These are phyloP conservation scores for Trichechus manatus DNA, from an alignment of 2,113 vertebrate species.

Conservation along the genomic window DNA sequence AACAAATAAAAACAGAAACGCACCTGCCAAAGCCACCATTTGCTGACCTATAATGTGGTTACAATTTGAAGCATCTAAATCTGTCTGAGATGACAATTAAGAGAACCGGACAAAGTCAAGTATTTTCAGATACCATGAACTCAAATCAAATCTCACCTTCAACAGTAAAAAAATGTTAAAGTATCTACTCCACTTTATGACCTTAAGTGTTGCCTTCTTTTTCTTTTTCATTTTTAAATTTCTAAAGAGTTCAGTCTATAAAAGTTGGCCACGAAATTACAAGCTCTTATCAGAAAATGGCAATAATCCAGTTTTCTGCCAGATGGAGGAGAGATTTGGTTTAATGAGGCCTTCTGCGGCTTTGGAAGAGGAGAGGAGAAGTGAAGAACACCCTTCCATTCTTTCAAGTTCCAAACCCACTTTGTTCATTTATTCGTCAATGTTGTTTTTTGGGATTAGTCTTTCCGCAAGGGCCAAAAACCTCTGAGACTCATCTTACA, in stretches of 20 bases:
- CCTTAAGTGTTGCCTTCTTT: neutral
- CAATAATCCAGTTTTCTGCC: neutral
- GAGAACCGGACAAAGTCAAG: neutral
- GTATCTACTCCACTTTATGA: neutral
- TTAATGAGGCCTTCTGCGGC: neutral
- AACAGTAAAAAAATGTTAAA: neutral
- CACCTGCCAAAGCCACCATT: neutral
- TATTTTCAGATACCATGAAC: constrained; percentile 28
- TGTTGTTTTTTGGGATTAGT: neutral
- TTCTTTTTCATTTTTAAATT: constrained; percentile 30
- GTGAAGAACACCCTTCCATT: neutral
- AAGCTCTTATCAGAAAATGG: neutral
- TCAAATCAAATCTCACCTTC: constrained; percentile 5
- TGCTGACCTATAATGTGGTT: constrained; percentile 27
- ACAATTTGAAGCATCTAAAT: neutral
- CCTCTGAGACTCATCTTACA: neutral
- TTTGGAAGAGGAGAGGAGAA: neutral
- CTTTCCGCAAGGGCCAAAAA: neutral
- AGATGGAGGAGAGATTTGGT: neutral
- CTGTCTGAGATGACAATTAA: neutral
- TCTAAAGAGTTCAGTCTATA: constrained; percentile 3
- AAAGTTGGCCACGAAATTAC: constrained; percentile 9
- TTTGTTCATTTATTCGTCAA: neutral
- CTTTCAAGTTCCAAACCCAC: neutral
- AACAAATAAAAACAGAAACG: neutral